Base-by-base conservation (phyloP, 2,888 invertebrate species). In the Galerucella calmariensis region DNA sequence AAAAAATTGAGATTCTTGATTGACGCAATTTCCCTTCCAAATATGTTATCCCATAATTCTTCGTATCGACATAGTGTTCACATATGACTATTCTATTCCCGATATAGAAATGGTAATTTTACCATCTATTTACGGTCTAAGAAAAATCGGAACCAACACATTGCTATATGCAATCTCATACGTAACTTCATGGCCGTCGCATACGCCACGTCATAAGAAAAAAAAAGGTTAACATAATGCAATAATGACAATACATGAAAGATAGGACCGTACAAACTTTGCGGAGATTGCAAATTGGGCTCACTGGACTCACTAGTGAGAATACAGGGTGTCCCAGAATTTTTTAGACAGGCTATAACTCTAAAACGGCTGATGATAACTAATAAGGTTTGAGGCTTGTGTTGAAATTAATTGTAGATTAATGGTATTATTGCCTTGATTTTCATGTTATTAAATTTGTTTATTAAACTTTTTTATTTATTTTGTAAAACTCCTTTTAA, bases 91-190 rank as follows among this genome's bases (percentile, higher is more conserved):
- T 63, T 63, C 41, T 44, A 65, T 65, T 65, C 63, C 63, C 46
- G 44, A 65, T 65, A 65, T 65, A 44, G 46, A 65, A 65, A 65
- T 65, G 63, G 63, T 65, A 65, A 63, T 63, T 63, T 63, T 20
- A 63, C 44, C n/a, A 44, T 44, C 63, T 63, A 63, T 63, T 63
- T 63, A 63, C 20, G 63, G 63, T 9, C 46, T 20, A 46, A 63
- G 44, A 44, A 65, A 65, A 65, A 65, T 65, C 46, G 12, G 8
- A 61, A 6, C 20, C 16, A 65, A 65, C 46, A 46, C 46, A 63
- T 63, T 63, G 63, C 35, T 10, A 35, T 10, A 35, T 35, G 61
- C 61, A 41, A 63, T 35, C 35, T 35, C 44, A 44, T 63, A n/a
- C n/a, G 16, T 63, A 11, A 6, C 35, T 63, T 35, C 61, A 61